Base-by-base conservation (phyloP, 2,797 vertebrate species). In the Kryptopterus vitreolus region DNA sequence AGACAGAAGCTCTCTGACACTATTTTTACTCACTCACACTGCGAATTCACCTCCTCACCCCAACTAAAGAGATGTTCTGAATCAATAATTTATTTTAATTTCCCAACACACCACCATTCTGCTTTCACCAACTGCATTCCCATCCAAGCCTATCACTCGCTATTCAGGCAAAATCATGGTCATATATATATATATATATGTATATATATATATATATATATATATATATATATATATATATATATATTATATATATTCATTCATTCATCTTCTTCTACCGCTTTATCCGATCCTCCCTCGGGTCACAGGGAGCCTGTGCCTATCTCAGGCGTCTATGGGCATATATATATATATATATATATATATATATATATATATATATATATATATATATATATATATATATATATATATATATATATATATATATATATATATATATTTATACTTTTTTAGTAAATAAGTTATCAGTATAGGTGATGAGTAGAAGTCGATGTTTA, bases 21-120 rank as follows among this genome's bases (percentile, higher is more conserved):
- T 84, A 69, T 70, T 63, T 69, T 66, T 35, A 73, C 82, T 26
- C 77, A 52, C 62, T 87, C 84, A 77, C 88, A 89, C 84, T 13
- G 26, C 85, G 75, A 82, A 81, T 68, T 78, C 87, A 91, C 87
- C 90, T 87, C 35, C 66, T 66, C 86, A 92, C 90, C 91, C 88
- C 82, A 88, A 91, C 90, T 89, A 91, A 82, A 88, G 84, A 90
- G 88, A 88, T 33, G 33, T 82, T 87, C 77, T 38, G 46, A 84
- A 87, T 88, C 91, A 93, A 93, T 89, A 91, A 91, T 92, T 91
- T 86, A 92, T 92, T 91, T 90, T 86, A 3, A 83, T 61, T 69
- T 69, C 31, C 3, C 58, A 88, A 88, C 73, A 77, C 61, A 63
- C 82, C 82, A 81, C 81, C 57, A 77, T 33, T 10, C 15, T n/a